phyloP scores from a whole-genome alignment of 2,888 invertebrate genomes.

The Macrophya alboannulata region DNA sequence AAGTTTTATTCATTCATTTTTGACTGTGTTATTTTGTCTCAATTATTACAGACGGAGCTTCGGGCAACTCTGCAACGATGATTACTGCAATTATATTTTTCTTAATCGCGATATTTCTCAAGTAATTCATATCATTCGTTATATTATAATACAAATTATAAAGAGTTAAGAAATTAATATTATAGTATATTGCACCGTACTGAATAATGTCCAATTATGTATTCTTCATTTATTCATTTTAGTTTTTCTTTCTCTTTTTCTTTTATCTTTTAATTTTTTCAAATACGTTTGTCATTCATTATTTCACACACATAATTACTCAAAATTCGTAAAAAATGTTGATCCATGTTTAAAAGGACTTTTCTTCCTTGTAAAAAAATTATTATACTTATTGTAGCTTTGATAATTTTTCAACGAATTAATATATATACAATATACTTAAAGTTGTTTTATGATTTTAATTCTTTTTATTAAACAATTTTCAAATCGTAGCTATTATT shows the following conservation, averaged over 20 bases:
- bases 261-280: neutral
- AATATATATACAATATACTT: neutral
- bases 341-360: neutral
- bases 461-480: neutral
- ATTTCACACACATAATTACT: neutral
- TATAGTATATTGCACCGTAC: neutral
- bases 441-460: neutral
- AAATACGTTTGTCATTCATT: neutral
- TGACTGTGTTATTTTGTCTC: neutral
- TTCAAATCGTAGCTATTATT: neutral
- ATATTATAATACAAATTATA: neutral
- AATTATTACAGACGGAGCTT: conserved; percentile 29
- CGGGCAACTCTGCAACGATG: conserved; percentile 40
- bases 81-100: neutral
- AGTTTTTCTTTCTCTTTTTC: no score
- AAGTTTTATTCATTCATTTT: neutral
- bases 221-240: neutral
- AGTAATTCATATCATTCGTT: neutral
- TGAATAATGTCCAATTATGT: neutral
- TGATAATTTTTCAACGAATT: neutral
- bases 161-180: neutral
- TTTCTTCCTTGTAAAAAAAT: neutral
- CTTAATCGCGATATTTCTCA: neutral
- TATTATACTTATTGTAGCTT: neutral
- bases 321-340: neutral